phyloP scores from a whole-genome alignment of 2,113 vertebrate species.

The Sander vitreus region DNA sequence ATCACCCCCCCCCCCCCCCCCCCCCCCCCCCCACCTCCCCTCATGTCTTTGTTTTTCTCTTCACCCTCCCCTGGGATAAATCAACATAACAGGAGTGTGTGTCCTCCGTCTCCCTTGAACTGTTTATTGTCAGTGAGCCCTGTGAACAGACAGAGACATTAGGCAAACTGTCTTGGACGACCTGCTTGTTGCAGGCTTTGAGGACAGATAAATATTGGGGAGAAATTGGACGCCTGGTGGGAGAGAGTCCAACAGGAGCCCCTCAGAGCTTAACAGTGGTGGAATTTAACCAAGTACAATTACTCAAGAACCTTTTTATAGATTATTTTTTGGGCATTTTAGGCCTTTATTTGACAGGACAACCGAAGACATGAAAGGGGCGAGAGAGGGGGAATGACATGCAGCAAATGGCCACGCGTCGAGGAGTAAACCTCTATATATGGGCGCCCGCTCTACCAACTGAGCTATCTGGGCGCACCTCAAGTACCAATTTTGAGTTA shows the following conservation, averaged over 20 bases:
- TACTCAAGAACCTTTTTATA: too few relatives aligned
- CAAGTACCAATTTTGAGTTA: too few relatives aligned
- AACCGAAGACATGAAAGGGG: too few relatives aligned
- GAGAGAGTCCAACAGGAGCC: conserved; percentile 1
- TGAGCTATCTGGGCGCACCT: too few relatives aligned
- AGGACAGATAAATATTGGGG: conserved; percentile 34
- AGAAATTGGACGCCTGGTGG: not conserved
- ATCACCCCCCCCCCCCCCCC: too few relatives aligned
- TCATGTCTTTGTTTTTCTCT: conserved; percentile 10
- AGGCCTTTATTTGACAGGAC: too few relatives aligned
- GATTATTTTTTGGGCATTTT: too few relatives aligned
- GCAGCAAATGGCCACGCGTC: too few relatives aligned
- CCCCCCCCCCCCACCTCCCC: too few relatives aligned
- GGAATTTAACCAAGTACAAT: not conserved
- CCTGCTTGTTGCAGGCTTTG: not conserved
- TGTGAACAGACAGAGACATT: conserved; percentile 6
- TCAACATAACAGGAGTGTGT: conserved; percentile 22
- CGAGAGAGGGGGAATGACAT: too few relatives aligned
- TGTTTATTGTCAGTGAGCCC: conserved; percentile 39
- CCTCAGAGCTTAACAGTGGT: not conserved
- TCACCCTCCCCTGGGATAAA: not conserved
- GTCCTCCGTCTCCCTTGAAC: not conserved
- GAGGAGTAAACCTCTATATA: too few relatives aligned
- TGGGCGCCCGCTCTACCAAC: too few relatives aligned
- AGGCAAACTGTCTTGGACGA: conserved; percentile 9